Evolutionary conservation across 2,888 invertebrate genomes (phyloP).

Genomic region (Callyntrura guangdongensis): DNA sequence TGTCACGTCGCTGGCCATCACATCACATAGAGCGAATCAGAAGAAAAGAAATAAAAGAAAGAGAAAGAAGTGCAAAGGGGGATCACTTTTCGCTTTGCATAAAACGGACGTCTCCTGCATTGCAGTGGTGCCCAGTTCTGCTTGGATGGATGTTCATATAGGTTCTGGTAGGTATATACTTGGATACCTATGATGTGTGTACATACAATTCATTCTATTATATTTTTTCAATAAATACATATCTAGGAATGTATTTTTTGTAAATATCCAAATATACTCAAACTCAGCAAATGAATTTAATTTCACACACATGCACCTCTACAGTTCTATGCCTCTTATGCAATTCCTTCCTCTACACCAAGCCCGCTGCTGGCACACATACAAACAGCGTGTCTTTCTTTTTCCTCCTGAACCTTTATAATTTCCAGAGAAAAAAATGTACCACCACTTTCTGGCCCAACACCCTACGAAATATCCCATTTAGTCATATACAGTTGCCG

Average conservation of each 20-base stretch:
- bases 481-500: not conserved
- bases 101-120: conserved; percentile 45
- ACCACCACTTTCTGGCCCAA: conserved; percentile 17
- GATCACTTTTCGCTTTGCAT: conserved; percentile 42
- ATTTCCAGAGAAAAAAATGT: no score
- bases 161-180: not conserved
- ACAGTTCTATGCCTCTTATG: not conserved
- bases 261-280: not conserved
- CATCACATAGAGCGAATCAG: not conserved
- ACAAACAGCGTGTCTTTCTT: not conserved
- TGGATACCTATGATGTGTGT: not conserved
- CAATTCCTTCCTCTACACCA: not conserved
- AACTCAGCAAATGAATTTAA: conserved; percentile 50
- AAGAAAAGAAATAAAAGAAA: not conserved
- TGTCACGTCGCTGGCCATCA: conserved; percentile 53
- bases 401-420: not conserved
- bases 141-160: no score
- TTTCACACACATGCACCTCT: conserved; percentile 30
- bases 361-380: not conserved
- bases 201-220: not conserved
- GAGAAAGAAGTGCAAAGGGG: conserved; percentile 7
- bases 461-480: not conserved
- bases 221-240: not conserved
- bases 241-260: not conserved
- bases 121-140: conserved; percentile 29